A percentile compares a stretch with the other conserved stretches of the same genome.
Evolutionary conservation across 2,113 vertebrate species (phyloP).

Genomic region (Balaenoptera acutorostrata): DNA sequence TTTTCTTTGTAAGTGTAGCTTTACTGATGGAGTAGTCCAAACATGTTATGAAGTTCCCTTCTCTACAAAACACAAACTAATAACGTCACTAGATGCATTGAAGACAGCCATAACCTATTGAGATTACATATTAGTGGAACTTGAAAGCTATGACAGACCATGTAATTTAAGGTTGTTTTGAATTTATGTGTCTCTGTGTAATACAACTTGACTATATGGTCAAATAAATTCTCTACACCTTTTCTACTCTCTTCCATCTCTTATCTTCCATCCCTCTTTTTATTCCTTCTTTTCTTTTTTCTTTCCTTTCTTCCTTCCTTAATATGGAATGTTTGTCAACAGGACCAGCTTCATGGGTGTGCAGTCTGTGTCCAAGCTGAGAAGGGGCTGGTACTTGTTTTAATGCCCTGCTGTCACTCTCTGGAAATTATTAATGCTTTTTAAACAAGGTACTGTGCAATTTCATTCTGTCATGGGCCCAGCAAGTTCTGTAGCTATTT

Average conservation of each 20-base stretch:
- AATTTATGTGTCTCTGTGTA: background rate
- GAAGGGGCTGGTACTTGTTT: background rate
- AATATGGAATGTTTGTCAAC: background rate
- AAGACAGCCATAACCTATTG: background rate
- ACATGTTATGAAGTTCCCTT: background rate
- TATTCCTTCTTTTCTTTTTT: background rate
- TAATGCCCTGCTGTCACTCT: background rate
- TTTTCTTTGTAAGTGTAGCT: background rate
- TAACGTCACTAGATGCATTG: background rate
- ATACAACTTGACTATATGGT: background rate
- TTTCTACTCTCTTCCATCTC: background rate
- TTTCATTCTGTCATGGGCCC: background rate
- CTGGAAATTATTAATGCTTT: background rate
- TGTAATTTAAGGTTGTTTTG: background rate
- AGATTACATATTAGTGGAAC: background rate
- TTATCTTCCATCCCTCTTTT: background rate
- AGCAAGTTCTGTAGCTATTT: background rate
- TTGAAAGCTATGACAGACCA: background rate
- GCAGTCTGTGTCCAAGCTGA: background rate
- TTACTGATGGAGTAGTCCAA: background rate
- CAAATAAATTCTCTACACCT: background rate
- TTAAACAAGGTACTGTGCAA: background rate
- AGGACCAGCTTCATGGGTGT: background rate
- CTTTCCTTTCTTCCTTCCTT: background rate
- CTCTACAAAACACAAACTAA: background rate